Percentiles rank a stretch among this genome's conserved stretches.
Conservation (phyloP, 2,113 vertebrate species). For the Etia nguti region DNA sequence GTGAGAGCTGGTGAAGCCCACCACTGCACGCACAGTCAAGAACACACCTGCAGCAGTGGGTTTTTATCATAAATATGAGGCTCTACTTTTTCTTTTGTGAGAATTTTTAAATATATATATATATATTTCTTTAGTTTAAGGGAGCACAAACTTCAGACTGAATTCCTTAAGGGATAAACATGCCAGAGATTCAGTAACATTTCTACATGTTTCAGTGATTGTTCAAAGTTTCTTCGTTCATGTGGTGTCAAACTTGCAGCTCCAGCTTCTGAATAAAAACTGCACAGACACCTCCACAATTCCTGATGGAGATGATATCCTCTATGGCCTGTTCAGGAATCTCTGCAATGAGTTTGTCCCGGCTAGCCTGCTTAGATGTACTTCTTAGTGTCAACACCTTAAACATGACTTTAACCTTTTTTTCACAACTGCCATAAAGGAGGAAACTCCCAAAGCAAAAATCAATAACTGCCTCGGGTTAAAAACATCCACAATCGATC, state of each 20-base stretch:
- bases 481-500: not conserved
- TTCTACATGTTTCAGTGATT: not conserved
- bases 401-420: not conserved
- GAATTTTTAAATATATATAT: not conserved
- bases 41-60: not conserved
- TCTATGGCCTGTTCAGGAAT: not conserved
- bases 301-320: not conserved
- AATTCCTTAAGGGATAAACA: not conserved
- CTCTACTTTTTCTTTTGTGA: not conserved
- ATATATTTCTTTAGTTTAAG: not conserved
- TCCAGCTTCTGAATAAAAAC: not conserved
- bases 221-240: not conserved
- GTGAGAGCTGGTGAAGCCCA: not conserved
- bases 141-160: not conserved
- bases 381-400: not conserved
- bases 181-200: not conserved
- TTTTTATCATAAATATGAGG: not conserved
- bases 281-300: not conserved
- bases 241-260: not conserved
- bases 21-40: not conserved
- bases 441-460: not conserved
- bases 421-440: not conserved
- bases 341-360: not conserved
- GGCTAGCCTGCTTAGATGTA: not conserved
- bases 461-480: not conserved